Base-by-base conservation (phyloP, 2,888 invertebrate species). In the Odontothrips loti region DNA sequence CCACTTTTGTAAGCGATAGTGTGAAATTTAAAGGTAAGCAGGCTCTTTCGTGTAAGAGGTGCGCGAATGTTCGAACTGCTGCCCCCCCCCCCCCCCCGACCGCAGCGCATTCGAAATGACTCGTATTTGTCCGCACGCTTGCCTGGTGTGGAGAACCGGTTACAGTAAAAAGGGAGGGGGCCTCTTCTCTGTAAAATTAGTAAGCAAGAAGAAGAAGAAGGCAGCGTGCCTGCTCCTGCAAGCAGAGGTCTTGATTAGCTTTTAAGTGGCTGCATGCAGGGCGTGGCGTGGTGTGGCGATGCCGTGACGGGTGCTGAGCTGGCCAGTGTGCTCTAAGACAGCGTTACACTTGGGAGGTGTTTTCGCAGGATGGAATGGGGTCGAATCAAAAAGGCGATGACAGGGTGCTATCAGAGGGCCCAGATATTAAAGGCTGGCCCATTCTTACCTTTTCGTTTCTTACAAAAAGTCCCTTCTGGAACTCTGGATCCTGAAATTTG, bases 201-300 rank as follows among this genome's bases (percentile, higher is more conserved):
- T 78, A 79, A 79, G 47, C 79, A 47, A 29, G 43, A 9, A 8
- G 79, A 43, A 43, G 78, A 48, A 29, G 78, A 34, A 34, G 23
- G 23, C 75, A 29, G 23, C 34, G 34, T 6, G 34, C 34, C 75
- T 27, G 80, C 75, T 34, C 58, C 43, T 27, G 47, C 27, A 58
- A 58, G 58, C 58, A 58, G 58, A 58, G 68, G 68, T 75, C 68
- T 75, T 75, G 68, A 75, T 75, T 75, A 75, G 68, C 68, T 75
- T 75, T 75, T 75, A 75, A 75, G 68, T 75, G 68, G 68, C 68
- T 75, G 68, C 68, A 75, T 48, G 79, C 81, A 47, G 79, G 78
- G 79, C 78, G 81, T 47, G 48, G 58, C 58, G 80, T 15, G 58
- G 43, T 34, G 80, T 23, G 63, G 80, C 34, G 80, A 15, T 11